Evolutionary conservation across 2,113 vertebrate genomes (phyloP).

Genomic region (Cyanistes caeruleus): DNA sequence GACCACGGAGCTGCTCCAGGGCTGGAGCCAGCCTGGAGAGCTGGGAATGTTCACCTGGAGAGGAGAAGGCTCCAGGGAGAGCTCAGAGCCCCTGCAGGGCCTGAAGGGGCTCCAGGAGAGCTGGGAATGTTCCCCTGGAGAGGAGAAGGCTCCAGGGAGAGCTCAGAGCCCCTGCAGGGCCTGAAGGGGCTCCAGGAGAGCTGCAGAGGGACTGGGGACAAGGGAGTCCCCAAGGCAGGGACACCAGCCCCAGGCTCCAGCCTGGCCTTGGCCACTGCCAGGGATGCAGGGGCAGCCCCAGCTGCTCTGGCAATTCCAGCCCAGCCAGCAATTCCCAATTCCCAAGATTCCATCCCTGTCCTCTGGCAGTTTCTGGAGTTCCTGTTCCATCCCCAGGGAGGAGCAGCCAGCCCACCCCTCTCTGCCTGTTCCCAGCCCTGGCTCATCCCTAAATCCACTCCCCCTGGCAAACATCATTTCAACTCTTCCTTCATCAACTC

Average conservation of each 20-base stretch:
- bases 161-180: rapidly evolving
- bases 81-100: rapidly evolving
- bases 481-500: neutral
- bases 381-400: rapidly evolving
- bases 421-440: neutral
- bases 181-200: neutral
- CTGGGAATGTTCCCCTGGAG: neutral
- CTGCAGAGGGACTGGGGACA: neutral
- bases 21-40: neutral
- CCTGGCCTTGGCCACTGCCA: neutral
- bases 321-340: neutral
- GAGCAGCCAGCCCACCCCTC: neutral
- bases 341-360: rapidly evolving
- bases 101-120: neutral
- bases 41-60: neutral
- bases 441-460: neutral
- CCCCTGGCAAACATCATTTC: neutral
- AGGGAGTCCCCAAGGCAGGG: neutral
- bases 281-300: neutral
- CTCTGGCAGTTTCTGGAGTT: neutral
- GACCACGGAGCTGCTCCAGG: neutral
- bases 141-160: neutral
- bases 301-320: neutral
- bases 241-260: neutral
- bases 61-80: neutral